Evolutionary conservation across 2,797 vertebrate genomes (phyloP).

Genomic region (Moxostoma hubbsi): DNA sequence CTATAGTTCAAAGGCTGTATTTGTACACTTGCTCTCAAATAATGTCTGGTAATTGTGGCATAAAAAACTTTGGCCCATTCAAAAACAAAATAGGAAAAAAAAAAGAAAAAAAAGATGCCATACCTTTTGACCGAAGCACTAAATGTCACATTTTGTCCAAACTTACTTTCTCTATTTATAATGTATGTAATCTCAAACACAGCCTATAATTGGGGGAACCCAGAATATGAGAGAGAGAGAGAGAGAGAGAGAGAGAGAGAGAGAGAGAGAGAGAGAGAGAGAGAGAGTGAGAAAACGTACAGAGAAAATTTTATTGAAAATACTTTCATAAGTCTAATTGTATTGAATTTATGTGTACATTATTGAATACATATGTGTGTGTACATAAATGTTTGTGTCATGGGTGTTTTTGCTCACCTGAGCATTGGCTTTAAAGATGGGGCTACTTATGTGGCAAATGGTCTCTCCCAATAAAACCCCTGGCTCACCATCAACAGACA

Average conservation of each 20-base stretch:
- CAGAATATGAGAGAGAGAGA: background rate
- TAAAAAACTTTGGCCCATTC: too few species aligned
- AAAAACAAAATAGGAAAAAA: too few species aligned
- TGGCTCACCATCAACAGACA: slow-evolving; percentile 48
- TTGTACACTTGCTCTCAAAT: background rate
- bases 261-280: too few species aligned
- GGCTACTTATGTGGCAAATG: slow-evolving; percentile 53
- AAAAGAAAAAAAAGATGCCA: background rate
- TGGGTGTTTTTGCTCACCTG: slow-evolving; percentile 21
- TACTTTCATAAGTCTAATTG: too few species aligned
- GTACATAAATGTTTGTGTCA: background rate
- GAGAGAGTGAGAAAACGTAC: too few species aligned
- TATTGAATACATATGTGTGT: too few species aligned
- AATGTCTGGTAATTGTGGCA: background rate
- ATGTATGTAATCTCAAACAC: slow-evolving; percentile 27
- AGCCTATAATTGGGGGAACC: background rate
- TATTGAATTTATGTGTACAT: too few species aligned
- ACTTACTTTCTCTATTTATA: slow-evolving; percentile 23
- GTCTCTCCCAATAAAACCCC: slow-evolving; percentile 29
- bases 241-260: too few species aligned
- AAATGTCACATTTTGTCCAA: background rate
- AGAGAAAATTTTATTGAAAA: too few species aligned
- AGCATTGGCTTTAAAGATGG: slow-evolving; percentile 46
- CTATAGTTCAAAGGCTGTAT: background rate
- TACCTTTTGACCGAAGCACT: slow-evolving; percentile 9